Evolutionary conservation across 2,888 invertebrate genomes (phyloP), one percentile per base, ranked within the genome.

Genomic region (Zonitis immaculata): DNA sequence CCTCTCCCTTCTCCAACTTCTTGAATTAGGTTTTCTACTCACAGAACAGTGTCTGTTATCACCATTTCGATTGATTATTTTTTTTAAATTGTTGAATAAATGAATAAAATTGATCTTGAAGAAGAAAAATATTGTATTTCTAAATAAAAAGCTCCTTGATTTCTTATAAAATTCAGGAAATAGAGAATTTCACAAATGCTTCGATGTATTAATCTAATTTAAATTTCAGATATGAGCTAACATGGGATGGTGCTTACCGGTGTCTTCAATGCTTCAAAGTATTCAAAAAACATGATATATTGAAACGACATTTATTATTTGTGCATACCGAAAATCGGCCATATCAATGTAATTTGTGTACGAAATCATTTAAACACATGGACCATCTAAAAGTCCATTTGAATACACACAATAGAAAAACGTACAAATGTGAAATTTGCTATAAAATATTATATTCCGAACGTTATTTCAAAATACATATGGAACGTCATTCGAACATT

Each of bases 391-490:
- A 49, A 4, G 52, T 44, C n/a, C 67, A 67, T 45, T 46, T 49
- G 6, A 57, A 51, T 39, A 47, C 57, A 12, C 60, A 62, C 44
- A 55, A 56, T 14, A 48, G 28, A 3, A 30, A 43, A 5, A 6
- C 12, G 1, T 65, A 59, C 52, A 54, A 66, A 43, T 84, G 84
- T 59, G 75, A 80, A 0, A 71, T 80, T 2, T 85, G 84, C 57
- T 79, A 81, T 58, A 76, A 78, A 74, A n/a, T n/a, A n/a, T n/a
- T n/a, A n/a, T n/a, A n/a, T n/a, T n/a, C n/a, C n/a, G 67, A 76
- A 1, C 77, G 77, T 45, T 81, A 82, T 52, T 77, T 78, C 16
- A 80, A 79, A 0, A 22, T n/a, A n/a, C 68, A 68, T 46, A 60
- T 66, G 61, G 65, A 65, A 1, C 77, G 77, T 44, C 82, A 82